A percentile compares a stretch with the other conserved stretches of the same genome.
Evolutionary conservation across 2,797 vertebrate genomes (phyloP).

Genomic region (Sebastes umbrosus): DNA sequence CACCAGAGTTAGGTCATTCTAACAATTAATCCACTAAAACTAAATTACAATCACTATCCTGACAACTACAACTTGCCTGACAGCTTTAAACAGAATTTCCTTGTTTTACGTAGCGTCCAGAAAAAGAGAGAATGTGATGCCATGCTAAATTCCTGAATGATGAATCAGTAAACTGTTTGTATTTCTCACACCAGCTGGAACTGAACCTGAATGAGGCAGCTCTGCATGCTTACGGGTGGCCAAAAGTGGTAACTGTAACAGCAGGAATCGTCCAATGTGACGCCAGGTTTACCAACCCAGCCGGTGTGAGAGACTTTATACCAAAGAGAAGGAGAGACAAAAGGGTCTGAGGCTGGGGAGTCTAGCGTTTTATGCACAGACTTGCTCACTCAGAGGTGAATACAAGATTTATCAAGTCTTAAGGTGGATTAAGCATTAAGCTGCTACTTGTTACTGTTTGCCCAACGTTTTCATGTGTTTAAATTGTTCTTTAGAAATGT

Average conservation of each 20-base stretch:
- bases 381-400: not conserved
- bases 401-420: not conserved
- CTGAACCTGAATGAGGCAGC: not conserved
- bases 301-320: not conserved
- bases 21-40: conserved; percentile 23
- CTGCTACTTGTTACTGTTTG: not conserved
- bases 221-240: not conserved
- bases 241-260: not conserved
- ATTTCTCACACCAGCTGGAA: conserved; percentile 8
- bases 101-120: not conserved
- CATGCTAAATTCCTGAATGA: not conserved
- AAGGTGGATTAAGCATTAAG: not conserved
- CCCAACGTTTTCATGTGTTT: not conserved
- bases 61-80: not conserved
- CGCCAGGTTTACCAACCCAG: not conserved
- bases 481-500: not conserved
- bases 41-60: conserved; percentile 1
- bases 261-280: not conserved
- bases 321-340: not conserved
- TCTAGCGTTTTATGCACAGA: not conserved
- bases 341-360: not conserved
- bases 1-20: conserved; percentile 4
- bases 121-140: not conserved
- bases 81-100: not conserved
- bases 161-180: conserved; percentile 9